phyloP scores from a whole-genome alignment of 2,113 vertebrate species.

The Hylia prasina region DNA sequence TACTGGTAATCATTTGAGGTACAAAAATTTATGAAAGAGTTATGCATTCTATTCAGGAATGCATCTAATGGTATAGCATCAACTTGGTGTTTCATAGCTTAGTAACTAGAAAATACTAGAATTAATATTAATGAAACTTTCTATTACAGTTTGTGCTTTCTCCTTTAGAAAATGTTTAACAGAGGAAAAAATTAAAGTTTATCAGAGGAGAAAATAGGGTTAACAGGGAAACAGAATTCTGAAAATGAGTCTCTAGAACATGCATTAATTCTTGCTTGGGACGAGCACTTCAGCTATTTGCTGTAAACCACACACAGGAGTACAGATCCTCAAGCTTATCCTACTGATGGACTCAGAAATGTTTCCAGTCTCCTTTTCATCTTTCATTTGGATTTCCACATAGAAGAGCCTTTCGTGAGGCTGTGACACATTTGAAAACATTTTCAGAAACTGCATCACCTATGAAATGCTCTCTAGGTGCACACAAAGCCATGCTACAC shows the following conservation, averaged over 20 bases:
- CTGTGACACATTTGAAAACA: neutral
- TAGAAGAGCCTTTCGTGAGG: neutral
- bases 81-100: neutral
- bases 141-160: neutral
- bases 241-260: neutral
- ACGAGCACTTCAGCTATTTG: neutral
- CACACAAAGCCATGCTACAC: neutral
- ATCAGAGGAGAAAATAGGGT: neutral
- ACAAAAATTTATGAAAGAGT: neutral
- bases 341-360: neutral
- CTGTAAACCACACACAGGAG: neutral
- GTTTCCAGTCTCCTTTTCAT: neutral
- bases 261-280: neutral
- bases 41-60: neutral
- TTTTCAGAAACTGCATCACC: neutral
- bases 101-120: neutral
- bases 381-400: neutral
- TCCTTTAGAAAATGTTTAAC: neutral
- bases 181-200: neutral
- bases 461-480: neutral
- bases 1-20: neutral
- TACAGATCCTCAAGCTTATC: neutral
- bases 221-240: neutral
- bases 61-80: neutral
- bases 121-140: neutral